phyloP scores from a whole-genome alignment of 1,140 invertebrate species.

The Aleiodes sp. region DNA sequence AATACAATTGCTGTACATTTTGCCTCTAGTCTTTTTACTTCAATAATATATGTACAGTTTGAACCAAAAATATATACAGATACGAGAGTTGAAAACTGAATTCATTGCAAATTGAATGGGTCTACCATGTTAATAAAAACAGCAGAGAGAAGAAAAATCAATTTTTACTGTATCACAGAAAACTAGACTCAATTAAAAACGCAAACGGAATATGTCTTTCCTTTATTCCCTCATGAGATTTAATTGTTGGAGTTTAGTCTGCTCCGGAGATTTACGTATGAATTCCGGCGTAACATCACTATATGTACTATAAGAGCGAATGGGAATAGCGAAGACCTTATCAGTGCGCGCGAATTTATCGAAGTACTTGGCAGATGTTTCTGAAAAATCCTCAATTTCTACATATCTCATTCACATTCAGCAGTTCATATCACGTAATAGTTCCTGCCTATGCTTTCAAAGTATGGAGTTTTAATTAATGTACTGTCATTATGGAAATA shows the following conservation, averaged over 20 bases:
- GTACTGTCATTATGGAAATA: no score
- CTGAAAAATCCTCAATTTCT: background rate
- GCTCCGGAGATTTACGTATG: constrained; percentile 6
- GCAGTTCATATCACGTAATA: background rate
- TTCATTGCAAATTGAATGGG: no score
- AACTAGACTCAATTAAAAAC: background rate
- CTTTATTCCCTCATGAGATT: background rate
- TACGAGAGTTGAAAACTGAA: no score
- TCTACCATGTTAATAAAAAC: no score
- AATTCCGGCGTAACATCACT: constrained; percentile 17
- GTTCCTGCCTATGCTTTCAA: background rate
- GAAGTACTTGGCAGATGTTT: constrained; percentile 24
- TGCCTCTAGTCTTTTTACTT: background rate
- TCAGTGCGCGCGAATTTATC: constrained; percentile 19
- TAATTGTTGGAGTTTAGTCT: background rate
- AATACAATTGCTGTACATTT: background rate
- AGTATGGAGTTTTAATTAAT: no score
- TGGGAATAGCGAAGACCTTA: constrained; percentile 16
- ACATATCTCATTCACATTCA: background rate
- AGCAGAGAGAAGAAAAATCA: background rate
- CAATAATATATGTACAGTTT: background rate
- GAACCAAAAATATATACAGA: no score
- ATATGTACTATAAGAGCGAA: background rate
- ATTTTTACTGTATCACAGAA: background rate
- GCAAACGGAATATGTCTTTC: background rate